Percentiles rank a stretch among this genome's conserved stretches.
These are phyloP conservation scores for Aricia agestis DNA, from an alignment of 1,140 invertebrate genomes.

Conservation along the genomic window DNA sequence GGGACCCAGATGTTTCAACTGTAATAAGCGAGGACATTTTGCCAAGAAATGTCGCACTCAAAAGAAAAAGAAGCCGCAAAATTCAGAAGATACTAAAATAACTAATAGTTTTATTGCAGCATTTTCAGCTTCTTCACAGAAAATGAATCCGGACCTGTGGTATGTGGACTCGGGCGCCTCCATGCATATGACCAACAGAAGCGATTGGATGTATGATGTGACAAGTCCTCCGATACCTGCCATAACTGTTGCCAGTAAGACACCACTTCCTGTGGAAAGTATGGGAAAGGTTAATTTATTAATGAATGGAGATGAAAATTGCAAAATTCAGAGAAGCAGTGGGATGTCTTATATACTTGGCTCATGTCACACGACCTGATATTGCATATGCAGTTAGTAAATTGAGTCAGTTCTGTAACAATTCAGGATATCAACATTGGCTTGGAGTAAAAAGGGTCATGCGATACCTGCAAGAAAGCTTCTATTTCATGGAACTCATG, in stretches of 20 bases:
- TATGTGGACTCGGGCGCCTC: too few species aligned
- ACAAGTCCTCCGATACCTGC: too few species aligned
- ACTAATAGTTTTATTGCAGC: too few species aligned
- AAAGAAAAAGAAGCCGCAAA: constrained; percentile 28
- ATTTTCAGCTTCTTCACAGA: too few species aligned
- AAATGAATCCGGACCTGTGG: too few species aligned
- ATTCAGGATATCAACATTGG: constrained; percentile 36
- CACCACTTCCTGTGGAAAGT: constrained; percentile 33
- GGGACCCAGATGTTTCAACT: constrained; percentile 32
- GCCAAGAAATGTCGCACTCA: too few species aligned
- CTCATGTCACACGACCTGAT: constrained; percentile 38
- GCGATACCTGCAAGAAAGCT: constrained; percentile 34
- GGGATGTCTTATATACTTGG: constrained; percentile 40
- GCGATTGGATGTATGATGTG: too few species aligned
- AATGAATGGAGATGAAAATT: constrained; percentile 27
- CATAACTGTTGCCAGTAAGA: too few species aligned
- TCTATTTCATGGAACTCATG: constrained; percentile 30
- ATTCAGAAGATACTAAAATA: constrained; percentile 12
- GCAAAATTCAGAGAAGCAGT: constrained; percentile 36
- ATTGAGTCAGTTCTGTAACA: constrained; percentile 36
- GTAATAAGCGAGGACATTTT: too few species aligned
- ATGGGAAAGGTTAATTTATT: too few species aligned
- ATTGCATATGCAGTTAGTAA: constrained; percentile 38
- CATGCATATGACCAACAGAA: too few species aligned
- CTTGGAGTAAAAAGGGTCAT: constrained; percentile 35